Percentiles rank a stretch among this genome's conserved stretches.
phyloP scores from a whole-genome alignment of 2,888 invertebrate species.

The Scaeva pyrastri region DNA sequence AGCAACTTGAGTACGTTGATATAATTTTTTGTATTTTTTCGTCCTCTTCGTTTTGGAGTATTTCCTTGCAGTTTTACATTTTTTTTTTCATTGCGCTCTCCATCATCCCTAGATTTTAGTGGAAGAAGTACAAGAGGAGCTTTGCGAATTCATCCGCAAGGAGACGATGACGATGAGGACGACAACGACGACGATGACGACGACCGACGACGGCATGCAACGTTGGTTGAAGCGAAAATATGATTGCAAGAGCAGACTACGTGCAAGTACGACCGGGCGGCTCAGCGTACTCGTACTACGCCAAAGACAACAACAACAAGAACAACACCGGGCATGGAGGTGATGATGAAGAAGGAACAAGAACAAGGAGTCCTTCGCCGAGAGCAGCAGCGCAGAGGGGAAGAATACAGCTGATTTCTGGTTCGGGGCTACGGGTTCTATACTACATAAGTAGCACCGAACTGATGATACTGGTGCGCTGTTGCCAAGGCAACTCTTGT shows the following conservation, averaged over 20 bases:
- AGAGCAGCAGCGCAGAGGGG: conserved; percentile 35
- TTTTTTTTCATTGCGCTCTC: conserved; percentile 15
- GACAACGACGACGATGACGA: conserved; percentile 1
- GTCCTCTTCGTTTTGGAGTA: conserved; percentile 38
- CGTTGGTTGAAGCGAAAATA: conserved; percentile 42
- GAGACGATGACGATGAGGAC: conserved; percentile 19
- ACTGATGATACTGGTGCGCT: conserved; percentile 42
- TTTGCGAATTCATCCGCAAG: conserved; percentile 57
- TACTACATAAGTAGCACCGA: not conserved
- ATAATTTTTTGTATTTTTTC: conserved; percentile 43
- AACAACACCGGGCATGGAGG: conserved; percentile 19
- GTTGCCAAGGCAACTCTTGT: conserved; percentile 73
- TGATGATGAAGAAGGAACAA: conserved; percentile 59
- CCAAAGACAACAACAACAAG: not conserved
- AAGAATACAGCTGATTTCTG: conserved; percentile 69
- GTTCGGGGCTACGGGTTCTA: conserved; percentile 21
- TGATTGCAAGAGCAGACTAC: conserved; percentile 45
- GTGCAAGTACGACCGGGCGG: not conserved
- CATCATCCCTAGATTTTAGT: conserved; percentile 51
- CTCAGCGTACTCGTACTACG: too few relatives aligned
- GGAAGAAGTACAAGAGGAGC: conserved; percentile 51
- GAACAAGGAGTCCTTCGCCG: conserved; percentile 65
- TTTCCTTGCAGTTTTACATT: conserved; percentile 55
- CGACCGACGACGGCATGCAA: conserved; percentile 29
- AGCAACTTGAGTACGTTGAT: conserved; percentile 66